Evolutionary conservation across 2,113 vertebrate genomes (phyloP).

Genomic region (Nicator chloris): DNA sequence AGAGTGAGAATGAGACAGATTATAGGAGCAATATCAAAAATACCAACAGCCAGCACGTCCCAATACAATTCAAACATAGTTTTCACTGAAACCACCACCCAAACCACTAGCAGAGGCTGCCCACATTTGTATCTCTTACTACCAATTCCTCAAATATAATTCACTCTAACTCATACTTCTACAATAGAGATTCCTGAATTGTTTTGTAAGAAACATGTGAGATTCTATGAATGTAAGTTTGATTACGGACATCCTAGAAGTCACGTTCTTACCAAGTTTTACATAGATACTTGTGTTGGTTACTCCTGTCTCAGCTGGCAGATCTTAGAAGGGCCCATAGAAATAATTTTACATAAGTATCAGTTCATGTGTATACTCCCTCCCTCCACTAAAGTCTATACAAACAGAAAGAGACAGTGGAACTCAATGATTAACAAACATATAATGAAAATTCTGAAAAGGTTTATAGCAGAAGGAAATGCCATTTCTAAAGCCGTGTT

Average conservation of each 20-base stretch:
- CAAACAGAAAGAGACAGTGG: not conserved
- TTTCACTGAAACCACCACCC: not conserved
- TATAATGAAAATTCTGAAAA: not conserved
- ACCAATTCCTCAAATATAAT: not conserved
- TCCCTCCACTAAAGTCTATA: not conserved
- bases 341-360: not conserved
- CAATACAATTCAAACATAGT: not conserved
- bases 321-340: not conserved
- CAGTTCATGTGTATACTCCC: not conserved
- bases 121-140: not conserved
- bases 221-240: not conserved
- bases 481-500: not conserved
- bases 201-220: not conserved
- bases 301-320: not conserved
- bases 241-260: not conserved
- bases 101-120: not conserved
- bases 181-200: not conserved
- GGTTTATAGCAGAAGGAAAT: not conserved
- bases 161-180: not conserved
- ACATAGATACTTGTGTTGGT: not conserved
- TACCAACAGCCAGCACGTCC: not conserved
- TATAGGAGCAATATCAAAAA: not conserved
- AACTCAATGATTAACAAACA: not conserved
- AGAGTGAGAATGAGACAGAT: not conserved
- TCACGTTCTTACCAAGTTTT: not conserved